A percentile compares a stretch with the other conserved stretches of the same genome.
Evolutionary conservation across 2,888 invertebrate genomes (phyloP).

Genomic region (Griposia aprilina): DNA sequence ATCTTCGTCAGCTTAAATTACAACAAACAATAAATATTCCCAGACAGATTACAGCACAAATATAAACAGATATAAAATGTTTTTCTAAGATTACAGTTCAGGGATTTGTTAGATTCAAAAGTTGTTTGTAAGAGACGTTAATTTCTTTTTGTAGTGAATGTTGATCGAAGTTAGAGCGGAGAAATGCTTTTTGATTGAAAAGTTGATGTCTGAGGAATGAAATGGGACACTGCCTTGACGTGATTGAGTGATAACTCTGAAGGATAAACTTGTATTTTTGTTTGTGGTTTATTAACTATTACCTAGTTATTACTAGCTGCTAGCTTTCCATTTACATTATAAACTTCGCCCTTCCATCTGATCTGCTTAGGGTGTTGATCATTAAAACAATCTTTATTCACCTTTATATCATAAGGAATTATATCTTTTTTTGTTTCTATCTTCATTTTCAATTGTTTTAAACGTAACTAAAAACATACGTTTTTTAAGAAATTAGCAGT

Average conservation of each 20-base stretch:
- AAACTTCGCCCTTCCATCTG: background rate
- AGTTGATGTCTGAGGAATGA: conserved; percentile 44
- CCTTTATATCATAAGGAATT: no score
- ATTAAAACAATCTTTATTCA: no score
- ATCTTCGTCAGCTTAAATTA: conserved; percentile 13
- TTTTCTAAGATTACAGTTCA: conserved; percentile 14
- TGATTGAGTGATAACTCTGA: conserved; percentile 39
- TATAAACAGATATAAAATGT: conserved; percentile 39
- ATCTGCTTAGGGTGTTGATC: no score
- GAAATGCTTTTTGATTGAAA: conserved; percentile 52
- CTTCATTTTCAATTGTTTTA: no score
- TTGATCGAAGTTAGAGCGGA: conserved; percentile 38
- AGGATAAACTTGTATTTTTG: conserved; percentile 2
- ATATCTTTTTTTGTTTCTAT: no score
- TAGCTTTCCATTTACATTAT: background rate
- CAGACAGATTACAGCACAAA: conserved; percentile 10
- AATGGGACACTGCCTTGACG: conserved; percentile 20
- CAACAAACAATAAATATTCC: background rate
- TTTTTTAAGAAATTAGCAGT: no score
- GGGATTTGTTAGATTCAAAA: conserved; percentile 29
- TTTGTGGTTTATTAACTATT: background rate
- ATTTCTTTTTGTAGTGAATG: conserved; percentile 50
- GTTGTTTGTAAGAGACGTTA: conserved; percentile 27
- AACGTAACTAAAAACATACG: no score
- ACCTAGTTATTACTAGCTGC: no score